Percentiles rank a stretch among this genome's conserved stretches.
Evolutionary conservation across 2,888 invertebrate genomes (phyloP).

Genomic region (Drosophila borealis): DNA sequence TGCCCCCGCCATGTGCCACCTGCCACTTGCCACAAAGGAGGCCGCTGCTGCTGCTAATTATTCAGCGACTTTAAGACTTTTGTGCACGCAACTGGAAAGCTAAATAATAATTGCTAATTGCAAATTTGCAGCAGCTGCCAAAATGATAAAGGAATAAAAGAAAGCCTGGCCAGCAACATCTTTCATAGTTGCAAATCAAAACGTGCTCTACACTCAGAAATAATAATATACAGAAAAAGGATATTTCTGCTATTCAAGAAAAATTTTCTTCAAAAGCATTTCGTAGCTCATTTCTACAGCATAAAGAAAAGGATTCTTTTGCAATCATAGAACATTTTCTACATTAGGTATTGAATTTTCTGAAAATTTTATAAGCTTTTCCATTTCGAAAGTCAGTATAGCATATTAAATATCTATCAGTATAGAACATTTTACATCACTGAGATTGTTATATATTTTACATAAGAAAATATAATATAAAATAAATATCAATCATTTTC

Average conservation of each 20-base stretch:
- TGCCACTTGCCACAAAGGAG: conserved; percentile 15
- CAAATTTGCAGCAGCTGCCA: conserved; percentile 64
- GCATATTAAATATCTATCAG: too few species aligned
- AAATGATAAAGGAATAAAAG: conserved; percentile 19
- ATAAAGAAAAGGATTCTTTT: too few species aligned
- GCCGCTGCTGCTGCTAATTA: conserved; percentile 44
- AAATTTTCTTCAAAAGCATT: neutral
- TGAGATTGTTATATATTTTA: too few species aligned
- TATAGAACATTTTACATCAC: too few species aligned
- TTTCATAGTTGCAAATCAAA: conserved; percentile 53
- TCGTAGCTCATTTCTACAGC: too few species aligned
- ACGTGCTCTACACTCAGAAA: conserved; percentile 25
- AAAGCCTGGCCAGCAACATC: conserved; percentile 26
- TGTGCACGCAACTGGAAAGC: conserved; percentile 30
- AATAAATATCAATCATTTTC: too few species aligned
- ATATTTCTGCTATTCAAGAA: neutral
- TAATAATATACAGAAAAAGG: neutral
- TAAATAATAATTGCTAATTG: conserved; percentile 77
- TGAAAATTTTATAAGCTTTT: too few species aligned
- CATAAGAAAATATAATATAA: too few species aligned
- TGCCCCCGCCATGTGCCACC: conserved; percentile 6
- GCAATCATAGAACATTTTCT: too few species aligned
- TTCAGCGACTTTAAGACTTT: conserved; percentile 34
- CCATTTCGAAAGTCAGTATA: too few species aligned
- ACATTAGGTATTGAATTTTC: too few species aligned